Percentiles rank a stretch among this genome's conserved stretches.
Evolutionary conservation across 2,113 vertebrate species (phyloP).

Genomic region (Erpornis zantholeuca): DNA sequence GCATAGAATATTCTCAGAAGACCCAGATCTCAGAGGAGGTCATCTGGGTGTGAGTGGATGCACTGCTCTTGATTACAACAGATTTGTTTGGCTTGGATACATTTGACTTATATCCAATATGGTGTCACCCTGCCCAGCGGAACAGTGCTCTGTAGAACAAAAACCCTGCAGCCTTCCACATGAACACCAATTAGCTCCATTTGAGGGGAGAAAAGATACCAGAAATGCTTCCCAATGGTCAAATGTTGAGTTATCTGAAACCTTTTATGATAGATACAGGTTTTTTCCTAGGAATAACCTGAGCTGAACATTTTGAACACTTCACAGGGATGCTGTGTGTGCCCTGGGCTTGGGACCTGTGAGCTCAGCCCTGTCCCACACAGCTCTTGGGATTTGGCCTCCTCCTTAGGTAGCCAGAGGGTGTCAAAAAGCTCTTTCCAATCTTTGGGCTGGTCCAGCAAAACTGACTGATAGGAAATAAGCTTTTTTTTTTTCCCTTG

Average conservation of each 20-base stretch:
- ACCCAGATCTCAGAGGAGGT: neutral
- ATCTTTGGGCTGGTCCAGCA: neutral
- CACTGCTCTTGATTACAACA: neutral
- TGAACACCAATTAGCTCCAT: neutral
- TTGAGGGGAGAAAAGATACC: neutral
- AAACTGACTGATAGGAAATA: neutral
- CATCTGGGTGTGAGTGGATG: neutral
- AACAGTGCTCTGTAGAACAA: neutral
- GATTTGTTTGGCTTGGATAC: neutral
- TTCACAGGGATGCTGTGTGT: neutral
- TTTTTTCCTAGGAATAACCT: neutral
- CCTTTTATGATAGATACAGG: neutral
- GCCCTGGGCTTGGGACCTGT: neutral
- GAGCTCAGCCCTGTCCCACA: neutral
- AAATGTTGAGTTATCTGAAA: neutral
- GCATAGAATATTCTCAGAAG: neutral
- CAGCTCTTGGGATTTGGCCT: neutral
- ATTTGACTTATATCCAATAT: neutral
- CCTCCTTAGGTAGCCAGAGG: neutral
- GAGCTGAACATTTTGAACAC: neutral
- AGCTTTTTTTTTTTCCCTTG: neutral
- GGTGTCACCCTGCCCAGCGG: accelerated
- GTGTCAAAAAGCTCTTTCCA: neutral
- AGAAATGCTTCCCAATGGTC: neutral
- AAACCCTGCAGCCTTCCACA: neutral